Conservation (phyloP, 2,113 vertebrate genomes). For the Ictalurus furcatus region DNA sequence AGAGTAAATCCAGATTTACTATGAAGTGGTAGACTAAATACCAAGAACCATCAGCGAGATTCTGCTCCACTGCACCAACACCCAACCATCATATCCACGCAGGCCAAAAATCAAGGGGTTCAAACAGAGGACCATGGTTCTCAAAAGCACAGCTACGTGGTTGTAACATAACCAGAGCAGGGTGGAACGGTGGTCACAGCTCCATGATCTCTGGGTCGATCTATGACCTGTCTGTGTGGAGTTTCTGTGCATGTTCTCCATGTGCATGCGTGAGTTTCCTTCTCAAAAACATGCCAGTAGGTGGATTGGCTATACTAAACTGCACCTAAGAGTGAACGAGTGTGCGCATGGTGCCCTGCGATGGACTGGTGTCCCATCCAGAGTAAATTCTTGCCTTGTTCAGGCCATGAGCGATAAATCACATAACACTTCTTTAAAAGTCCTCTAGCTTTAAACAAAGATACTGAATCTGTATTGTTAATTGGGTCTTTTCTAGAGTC, state of each 20-base stretch:
- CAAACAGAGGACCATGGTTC: background rate
- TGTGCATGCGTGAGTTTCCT: background rate
- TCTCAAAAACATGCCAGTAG: background rate
- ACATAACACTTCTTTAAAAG: too few relatives aligned
- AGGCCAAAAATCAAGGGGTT: background rate
- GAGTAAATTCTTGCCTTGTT: background rate
- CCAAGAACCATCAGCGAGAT: background rate
- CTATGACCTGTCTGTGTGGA: too few relatives aligned
- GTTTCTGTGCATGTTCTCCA: background rate
- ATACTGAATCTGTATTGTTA: background rate
- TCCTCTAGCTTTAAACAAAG: background rate
- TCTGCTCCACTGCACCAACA: background rate
- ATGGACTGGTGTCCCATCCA: background rate
- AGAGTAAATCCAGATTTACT: slow-evolving; percentile 17
- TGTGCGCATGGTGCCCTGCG: background rate
- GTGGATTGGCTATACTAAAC: background rate
- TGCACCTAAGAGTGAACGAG: background rate
- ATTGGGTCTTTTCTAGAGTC: background rate
- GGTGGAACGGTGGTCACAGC: background rate
- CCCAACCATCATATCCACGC: background rate
- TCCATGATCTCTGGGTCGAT: background rate
- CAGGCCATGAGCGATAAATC: too few relatives aligned
- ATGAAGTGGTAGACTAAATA: background rate
- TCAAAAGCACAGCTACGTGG: background rate
- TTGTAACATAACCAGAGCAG: background rate